Evolutionary conservation across 2,113 vertebrate species (phyloP), one percentile per base, ranked within the genome.

Genomic region (Pelvicachromis taeniatus): DNA sequence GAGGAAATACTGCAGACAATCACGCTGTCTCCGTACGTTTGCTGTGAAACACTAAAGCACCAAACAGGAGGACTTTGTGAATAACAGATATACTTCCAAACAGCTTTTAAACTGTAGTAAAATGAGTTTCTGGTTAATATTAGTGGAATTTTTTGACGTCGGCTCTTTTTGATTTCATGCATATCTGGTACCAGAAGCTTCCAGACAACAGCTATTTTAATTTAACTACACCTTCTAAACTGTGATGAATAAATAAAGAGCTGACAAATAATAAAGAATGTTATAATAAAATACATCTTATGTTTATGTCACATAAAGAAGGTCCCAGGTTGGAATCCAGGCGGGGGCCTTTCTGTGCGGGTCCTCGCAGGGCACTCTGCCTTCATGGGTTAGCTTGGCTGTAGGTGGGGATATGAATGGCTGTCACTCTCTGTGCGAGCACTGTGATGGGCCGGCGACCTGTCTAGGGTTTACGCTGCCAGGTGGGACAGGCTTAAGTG

Each of bases 161-260:
- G 2, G 14, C 23, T 73, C 68, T 0, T 31, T 73, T 12, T 11
- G 0, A 0, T 50, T 50, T 73, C 0, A 48, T 8, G 0, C 6
- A 19, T 73, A 29, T 73, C 16, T 73, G 45, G 23, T 23, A 70
- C 12, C 40, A 73, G 42, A 16, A 31, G 9, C 65, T 26, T 29
- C 42, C 23, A 10, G 0, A 12, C 26, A 50, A 50, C 42, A 73
- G 42, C 14, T 73, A 23, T 48, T 26, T 17, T 70, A 45, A 70
- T 10, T 29, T 10, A 73, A 29, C 65, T 14, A 19, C 40, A 26
- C 65, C 3, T 73, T 65, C 48, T 73, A 73, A 48, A 73, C 5
- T 45, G 8, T 45, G 48, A 40, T 40, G n/a, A 40, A 40, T 26
- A 70, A 26, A 70, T 45, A 45, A 70, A 70, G 9, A 11, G 26